Conservation (phyloP, 2,113 vertebrate species). For the Hydropotes inermis region DNA sequence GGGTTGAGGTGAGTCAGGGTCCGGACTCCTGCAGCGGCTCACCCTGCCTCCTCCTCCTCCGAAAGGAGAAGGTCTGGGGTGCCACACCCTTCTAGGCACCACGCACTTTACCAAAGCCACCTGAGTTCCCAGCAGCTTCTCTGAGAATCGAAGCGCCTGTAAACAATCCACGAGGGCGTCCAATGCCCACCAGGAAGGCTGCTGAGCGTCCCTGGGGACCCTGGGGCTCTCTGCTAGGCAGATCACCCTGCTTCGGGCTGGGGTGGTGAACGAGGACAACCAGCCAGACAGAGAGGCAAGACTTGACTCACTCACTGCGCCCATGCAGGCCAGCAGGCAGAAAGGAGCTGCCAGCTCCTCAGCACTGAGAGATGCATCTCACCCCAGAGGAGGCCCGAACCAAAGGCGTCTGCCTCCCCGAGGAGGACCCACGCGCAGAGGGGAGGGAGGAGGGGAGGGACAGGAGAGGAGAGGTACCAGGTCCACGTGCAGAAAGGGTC, state of each 20-base stretch:
- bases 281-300: not conserved
- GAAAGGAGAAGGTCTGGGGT: not conserved
- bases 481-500: not conserved
- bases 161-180: accelerated
- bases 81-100: not conserved
- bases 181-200: not conserved
- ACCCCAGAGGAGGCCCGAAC: not conserved
- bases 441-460: not conserved
- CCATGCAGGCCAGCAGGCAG: not conserved
- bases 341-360: not conserved
- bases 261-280: not conserved
- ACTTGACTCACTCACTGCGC: not conserved
- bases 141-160: too few relatives aligned
- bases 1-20: not conserved
- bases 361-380: not conserved
- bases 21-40: too few relatives aligned
- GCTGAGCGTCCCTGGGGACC: accelerated
- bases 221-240: not conserved
- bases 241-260: not conserved
- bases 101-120: not conserved
- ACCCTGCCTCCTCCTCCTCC: not conserved
- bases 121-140: not conserved
- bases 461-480: not conserved
- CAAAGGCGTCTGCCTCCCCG: not conserved
- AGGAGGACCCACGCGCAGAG: accelerated